Conservation (phyloP, 2,797 vertebrate species). For the Gambusia yucatana region DNA sequence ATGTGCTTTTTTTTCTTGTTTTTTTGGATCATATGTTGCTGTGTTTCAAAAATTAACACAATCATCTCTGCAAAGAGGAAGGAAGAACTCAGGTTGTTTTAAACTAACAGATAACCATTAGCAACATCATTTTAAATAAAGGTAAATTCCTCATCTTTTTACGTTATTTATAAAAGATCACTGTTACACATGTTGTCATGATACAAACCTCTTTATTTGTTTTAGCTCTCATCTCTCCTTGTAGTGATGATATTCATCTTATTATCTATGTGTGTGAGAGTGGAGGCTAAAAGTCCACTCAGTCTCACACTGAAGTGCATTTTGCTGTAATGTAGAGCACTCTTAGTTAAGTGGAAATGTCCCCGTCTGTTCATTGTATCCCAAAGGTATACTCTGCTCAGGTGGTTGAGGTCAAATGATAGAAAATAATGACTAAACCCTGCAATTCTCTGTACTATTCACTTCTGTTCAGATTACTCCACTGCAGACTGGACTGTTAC, state of each 20-base stretch:
- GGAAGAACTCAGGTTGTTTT: background rate
- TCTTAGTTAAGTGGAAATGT: constrained; percentile 43
- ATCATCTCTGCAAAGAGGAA: background rate
- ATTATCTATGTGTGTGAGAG: constrained; percentile 11
- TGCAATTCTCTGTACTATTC: background rate
- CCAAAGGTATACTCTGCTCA: background rate
- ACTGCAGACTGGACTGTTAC: background rate
- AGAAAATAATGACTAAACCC: background rate
- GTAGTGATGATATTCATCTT: background rate
- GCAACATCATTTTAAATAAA: background rate
- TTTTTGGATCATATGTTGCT: background rate
- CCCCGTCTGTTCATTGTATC: background rate
- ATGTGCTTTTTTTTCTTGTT: background rate
- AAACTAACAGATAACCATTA: background rate
- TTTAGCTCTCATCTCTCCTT: background rate
- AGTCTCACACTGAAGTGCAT: constrained; percentile 8
- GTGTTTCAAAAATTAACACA: background rate
- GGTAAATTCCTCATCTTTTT: background rate
- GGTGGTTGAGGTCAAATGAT: background rate
- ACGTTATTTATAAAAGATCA: background rate
- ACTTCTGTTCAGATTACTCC: background rate
- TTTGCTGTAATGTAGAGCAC: constrained; percentile 23
- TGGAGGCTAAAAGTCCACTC: constrained; percentile 50
- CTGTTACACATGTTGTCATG: background rate
- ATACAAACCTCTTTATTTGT: background rate